Conservation (phyloP, 2,113 vertebrate species). For the Nymphicus hollandicus region DNA sequence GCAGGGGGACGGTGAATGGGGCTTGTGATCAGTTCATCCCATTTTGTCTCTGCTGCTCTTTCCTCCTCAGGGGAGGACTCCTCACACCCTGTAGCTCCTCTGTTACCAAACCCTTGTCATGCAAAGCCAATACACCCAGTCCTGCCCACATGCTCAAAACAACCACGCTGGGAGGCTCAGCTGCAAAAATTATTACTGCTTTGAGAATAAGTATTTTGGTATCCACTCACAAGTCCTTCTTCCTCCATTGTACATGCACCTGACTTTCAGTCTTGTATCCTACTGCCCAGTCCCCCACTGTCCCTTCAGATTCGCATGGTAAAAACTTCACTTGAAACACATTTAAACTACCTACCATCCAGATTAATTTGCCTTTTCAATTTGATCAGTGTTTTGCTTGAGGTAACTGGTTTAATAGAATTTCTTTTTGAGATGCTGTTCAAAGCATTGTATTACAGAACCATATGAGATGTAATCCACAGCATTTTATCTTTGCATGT, state of each 20-base stretch:
- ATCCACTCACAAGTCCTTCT: background rate
- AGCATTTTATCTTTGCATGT: background rate
- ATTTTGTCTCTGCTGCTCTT: background rate
- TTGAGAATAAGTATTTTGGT: background rate
- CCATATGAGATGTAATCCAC: background rate
- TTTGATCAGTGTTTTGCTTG: background rate
- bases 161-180: background rate
- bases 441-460: background rate
- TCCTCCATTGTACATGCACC: no score
- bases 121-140: background rate
- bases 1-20: background rate
- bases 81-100: background rate
- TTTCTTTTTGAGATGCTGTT: background rate
- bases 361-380: background rate
- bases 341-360: background rate
- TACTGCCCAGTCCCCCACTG: background rate
- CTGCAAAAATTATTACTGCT: background rate
- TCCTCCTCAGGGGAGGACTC: background rate
- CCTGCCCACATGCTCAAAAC: background rate
- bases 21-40: background rate
- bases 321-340: background rate
- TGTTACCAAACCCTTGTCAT: background rate
- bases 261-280: background rate
- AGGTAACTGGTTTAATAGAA: background rate
- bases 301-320: background rate